Conservation (phyloP, 2,888 invertebrate species). For the Callyntrura guangdongensis region DNA sequence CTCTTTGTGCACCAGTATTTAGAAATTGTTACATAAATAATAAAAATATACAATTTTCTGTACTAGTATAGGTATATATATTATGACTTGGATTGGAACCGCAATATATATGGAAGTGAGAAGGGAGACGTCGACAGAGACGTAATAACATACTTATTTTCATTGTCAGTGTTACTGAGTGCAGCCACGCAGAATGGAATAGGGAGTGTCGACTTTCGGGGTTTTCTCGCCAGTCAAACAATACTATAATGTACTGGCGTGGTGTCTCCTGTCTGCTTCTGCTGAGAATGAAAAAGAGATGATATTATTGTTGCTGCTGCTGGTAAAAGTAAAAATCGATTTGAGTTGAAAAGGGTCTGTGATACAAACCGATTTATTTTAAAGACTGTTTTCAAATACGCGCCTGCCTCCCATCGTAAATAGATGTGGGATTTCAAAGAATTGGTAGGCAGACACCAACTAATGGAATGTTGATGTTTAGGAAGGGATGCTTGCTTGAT, state of each 20-base stretch:
- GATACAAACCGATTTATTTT: neutral
- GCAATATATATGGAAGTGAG: constrained; percentile 8
- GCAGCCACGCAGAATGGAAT: constrained; percentile 72
- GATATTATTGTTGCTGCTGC: constrained; percentile 22
- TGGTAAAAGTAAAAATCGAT: constrained; percentile 54
- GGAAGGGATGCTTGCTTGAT: neutral
- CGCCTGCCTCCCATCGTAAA: neutral
- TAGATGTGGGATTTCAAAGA: constrained; percentile 7
- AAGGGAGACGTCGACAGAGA: constrained; percentile 29
- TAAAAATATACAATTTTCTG: neutral
- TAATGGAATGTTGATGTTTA: constrained; percentile 41
- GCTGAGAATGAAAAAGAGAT: neutral
- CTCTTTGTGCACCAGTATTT: neutral
- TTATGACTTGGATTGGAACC: neutral
- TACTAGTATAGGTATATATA: neutral
- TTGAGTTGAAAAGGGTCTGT: constrained; percentile 11
- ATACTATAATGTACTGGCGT: constrained; percentile 28
- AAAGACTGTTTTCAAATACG: neutral
- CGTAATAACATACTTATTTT: constrained; percentile 1
- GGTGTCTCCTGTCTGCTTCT: constrained; percentile 30
- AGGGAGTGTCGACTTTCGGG: constrained; percentile 73
- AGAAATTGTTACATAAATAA: neutral
- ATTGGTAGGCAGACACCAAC: neutral
- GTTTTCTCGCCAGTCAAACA: constrained; percentile 65
- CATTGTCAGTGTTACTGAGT: constrained; percentile 38